Conservation (phyloP, 1,140 invertebrate species). For the Caerostris darwini region DNA sequence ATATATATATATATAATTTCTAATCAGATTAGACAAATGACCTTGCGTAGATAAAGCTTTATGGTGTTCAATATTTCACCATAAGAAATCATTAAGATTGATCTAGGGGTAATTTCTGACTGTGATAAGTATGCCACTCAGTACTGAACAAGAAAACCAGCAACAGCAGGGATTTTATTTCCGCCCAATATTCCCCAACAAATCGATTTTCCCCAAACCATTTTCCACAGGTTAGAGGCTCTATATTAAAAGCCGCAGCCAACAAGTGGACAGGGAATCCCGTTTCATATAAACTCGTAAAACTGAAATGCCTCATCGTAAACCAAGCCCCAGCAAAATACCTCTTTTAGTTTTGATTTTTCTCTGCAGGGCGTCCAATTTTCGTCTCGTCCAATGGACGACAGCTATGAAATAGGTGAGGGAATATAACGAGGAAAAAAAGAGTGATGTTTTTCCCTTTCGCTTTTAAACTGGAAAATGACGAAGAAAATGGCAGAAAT, state of each 20-base stretch:
- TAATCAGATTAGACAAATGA: too few species aligned
- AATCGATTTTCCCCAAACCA: background rate
- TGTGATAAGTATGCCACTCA: too few species aligned
- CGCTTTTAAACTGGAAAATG: background rate
- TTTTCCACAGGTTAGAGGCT: background rate
- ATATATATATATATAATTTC: too few species aligned
- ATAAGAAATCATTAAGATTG: too few species aligned
- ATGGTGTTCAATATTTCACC: too few species aligned
- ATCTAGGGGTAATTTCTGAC: too few species aligned
- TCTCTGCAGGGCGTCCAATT: background rate
- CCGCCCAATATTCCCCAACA: too few species aligned
- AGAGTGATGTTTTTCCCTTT: background rate
- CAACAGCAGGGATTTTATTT: too few species aligned
- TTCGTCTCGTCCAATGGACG: background rate
- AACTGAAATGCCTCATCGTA: background rate
- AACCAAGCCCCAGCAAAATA: background rate
- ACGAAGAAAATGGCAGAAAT: background rate
- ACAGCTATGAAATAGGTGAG: background rate
- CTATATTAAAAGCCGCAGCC: background rate
- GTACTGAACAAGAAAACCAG: too few species aligned
- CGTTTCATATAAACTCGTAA: background rate
- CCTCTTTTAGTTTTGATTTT: background rate
- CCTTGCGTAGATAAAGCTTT: too few species aligned
- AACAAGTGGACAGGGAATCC: background rate
- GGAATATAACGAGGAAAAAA: background rate